These are phyloP conservation scores for Pteropus rufus DNA, from an alignment of 2,797 vertebrate species.

Conservation along the genomic window DNA sequence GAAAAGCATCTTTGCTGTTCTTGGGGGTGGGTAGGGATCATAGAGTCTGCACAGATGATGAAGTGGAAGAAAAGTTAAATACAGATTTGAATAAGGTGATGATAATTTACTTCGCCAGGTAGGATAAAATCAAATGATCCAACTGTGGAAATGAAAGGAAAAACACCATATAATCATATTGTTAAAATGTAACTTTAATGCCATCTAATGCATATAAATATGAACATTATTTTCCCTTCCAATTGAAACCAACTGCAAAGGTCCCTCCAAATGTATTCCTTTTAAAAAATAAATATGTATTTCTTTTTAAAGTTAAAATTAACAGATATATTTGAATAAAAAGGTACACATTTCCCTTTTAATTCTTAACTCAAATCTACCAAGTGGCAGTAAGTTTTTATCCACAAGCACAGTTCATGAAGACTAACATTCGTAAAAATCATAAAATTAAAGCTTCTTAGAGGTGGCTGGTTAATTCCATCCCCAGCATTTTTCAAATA, in stretches of 20 bases:
- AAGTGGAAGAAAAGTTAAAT: constrained; percentile 7
- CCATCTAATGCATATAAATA: not conserved
- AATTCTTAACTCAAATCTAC: constrained; percentile 16
- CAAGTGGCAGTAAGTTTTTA: constrained; percentile 50
- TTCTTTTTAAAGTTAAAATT: constrained; percentile 38
- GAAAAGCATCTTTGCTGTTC: not conserved
- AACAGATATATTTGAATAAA: not conserved
- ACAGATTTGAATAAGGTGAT: not conserved
- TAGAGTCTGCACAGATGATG: not conserved
- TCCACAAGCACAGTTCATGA: not conserved
- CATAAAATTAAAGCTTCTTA: not conserved
- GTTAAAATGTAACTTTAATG: constrained; percentile 7
- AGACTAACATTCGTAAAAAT: constrained; percentile 27
- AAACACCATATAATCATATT: not conserved
- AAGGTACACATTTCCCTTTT: not conserved
- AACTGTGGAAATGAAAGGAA: constrained; percentile 31
- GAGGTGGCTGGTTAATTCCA: not conserved
- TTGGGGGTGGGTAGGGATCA: not conserved
- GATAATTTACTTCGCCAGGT: constrained; percentile 1
- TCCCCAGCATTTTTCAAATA: not conserved
- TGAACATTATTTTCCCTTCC: not conserved
- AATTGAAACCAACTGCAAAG: not conserved
- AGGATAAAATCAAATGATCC: not conserved
- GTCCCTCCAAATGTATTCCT: not conserved
- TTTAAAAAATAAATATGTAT: not conserved